These are phyloP conservation scores for Boloria selene DNA, from an alignment of 2,888 invertebrate genomes.

Conservation along the genomic window DNA sequence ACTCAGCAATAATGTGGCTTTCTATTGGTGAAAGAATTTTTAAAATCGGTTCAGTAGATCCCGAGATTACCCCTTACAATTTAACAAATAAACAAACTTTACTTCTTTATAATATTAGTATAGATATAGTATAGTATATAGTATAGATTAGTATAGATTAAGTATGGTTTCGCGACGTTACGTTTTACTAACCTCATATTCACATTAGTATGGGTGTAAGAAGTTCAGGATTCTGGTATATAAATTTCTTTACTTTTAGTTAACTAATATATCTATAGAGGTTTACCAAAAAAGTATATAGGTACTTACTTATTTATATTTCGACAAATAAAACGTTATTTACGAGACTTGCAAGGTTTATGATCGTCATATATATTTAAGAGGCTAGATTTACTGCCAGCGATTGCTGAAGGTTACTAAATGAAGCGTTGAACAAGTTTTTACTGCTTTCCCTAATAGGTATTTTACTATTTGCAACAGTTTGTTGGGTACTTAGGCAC, in stretches of 20 bases:
- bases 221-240: background rate
- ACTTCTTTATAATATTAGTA: too few species aligned
- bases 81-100: too few species aligned
- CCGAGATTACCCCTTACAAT: too few species aligned
- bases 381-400: slow-evolving; percentile 28
- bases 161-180: too few species aligned
- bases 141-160: too few species aligned
- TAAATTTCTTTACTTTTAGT: background rate
- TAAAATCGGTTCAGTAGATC: too few species aligned
- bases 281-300: background rate
- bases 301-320: slow-evolving; percentile 5
- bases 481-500: background rate
- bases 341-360: slow-evolving; percentile 27
- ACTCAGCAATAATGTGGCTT: too few species aligned
- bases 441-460: slow-evolving; percentile 17
- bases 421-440: slow-evolving; percentile 22
- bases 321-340: slow-evolving; percentile 23
- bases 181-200: too few species aligned
- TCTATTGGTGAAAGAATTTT: too few species aligned
- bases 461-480: slow-evolving; percentile 17
- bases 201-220: too few species aligned
- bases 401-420: slow-evolving; percentile 22
- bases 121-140: too few species aligned
- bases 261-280: too few species aligned
- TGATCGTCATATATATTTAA: slow-evolving; percentile 22